Evolutionary conservation across 2,888 invertebrate species (phyloP).

Genomic region (Seira sanloemensis): DNA sequence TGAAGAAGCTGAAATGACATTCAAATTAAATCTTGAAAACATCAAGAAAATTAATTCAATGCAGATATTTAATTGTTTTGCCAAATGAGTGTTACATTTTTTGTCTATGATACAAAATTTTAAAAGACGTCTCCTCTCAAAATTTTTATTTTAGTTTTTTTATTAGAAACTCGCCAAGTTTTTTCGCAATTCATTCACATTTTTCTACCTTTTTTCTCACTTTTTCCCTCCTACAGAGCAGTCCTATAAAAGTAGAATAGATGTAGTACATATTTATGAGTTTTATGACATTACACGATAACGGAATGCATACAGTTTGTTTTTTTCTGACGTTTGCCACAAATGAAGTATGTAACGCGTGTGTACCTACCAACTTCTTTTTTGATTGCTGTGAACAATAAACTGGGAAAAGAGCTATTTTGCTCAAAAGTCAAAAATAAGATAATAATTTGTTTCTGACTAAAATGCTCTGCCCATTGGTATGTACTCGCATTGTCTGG

Average conservation of each 20-base stretch:
- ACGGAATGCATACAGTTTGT: not conserved
- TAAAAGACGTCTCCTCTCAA: not conserved
- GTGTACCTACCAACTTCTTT: not conserved
- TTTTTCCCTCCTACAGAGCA: not conserved
- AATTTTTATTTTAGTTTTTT: not conserved
- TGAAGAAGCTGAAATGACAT: too few species aligned
- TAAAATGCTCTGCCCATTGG: not conserved
- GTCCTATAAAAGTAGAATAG: slow-evolving; percentile 5
- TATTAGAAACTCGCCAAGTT: too few species aligned
- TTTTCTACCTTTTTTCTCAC: not conserved
- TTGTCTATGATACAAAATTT: not conserved
- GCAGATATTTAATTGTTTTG: not conserved
- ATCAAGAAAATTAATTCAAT: not conserved
- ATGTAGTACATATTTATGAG: slow-evolving; percentile 1
- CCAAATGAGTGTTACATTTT: not conserved
- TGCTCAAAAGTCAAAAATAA: too few species aligned
- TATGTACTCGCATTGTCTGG: not conserved
- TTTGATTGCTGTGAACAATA: not conserved
- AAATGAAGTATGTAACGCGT: not conserved
- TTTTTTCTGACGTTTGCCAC: not conserved
- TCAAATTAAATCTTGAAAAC: too few species aligned
- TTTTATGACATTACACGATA: slow-evolving; percentile 1
- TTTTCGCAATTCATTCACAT: not conserved
- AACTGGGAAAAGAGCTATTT: not conserved
- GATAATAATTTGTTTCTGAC: not conserved